These are phyloP conservation scores for Brachypodius melanocephalos DNA, from an alignment of 2,113 vertebrate genomes.

Conservation along the genomic window DNA sequence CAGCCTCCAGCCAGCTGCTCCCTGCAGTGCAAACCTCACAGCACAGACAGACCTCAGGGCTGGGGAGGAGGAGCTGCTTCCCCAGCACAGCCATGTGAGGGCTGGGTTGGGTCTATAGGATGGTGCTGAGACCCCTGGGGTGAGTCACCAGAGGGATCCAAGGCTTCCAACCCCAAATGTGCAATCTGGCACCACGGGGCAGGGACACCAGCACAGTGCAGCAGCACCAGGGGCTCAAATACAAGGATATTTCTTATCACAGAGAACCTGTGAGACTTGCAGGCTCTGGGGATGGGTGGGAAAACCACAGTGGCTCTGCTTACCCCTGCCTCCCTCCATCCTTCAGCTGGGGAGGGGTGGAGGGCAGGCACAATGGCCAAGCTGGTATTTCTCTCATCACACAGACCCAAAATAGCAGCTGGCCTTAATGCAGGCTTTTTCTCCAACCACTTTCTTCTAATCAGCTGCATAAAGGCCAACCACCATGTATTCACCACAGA, in stretches of 20 bases:
- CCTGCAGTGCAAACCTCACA: fast-evolving
- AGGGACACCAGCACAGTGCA: not conserved
- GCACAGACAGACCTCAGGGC: fast-evolving
- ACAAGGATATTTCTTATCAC: not conserved
- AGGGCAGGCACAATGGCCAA: fast-evolving
- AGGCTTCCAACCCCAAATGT: not conserved
- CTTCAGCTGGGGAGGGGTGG: not conserved
- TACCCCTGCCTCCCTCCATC: not conserved
- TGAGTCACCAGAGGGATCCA: not conserved
- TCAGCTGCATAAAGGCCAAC: not conserved
- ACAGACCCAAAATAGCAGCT: not conserved
- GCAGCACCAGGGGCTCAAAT: not conserved
- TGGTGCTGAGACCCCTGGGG: not conserved
- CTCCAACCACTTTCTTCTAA: not conserved
- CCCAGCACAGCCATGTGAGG: not conserved
- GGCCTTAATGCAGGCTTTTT: not conserved
- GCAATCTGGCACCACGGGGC: not conserved
- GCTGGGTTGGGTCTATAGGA: not conserved
- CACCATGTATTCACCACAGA: not conserved
- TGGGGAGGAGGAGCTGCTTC: not conserved
- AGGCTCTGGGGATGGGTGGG: not conserved
- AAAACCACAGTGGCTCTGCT: not conserved
- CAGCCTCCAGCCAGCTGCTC: not conserved
- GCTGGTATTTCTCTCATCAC: not conserved
- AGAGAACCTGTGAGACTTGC: not conserved